Evolutionary conservation across 2,113 vertebrate genomes (phyloP).

Genomic region (Silurus meridionalis): DNA sequence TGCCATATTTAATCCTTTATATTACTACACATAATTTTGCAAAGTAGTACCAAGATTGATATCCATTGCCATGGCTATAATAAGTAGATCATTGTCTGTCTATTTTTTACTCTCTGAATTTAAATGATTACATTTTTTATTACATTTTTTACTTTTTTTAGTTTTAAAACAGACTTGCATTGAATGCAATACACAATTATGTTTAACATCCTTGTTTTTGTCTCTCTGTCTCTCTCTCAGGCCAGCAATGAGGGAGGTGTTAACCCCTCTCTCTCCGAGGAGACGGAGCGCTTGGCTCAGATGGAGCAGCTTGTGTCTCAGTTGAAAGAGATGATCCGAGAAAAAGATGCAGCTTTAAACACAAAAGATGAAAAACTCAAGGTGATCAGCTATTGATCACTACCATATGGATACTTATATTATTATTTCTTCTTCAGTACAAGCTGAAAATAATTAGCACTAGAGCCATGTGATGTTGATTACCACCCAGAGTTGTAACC

Average conservation of each 20-base stretch:
- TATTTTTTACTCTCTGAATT: too few relatives aligned
- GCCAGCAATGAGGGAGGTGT: constrained; percentile 43
- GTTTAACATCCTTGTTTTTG: background rate
- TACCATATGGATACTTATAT: background rate
- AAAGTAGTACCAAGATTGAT: background rate
- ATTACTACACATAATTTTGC: background rate
- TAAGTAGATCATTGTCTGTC: too few relatives aligned
- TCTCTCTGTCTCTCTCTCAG: constrained; percentile 54
- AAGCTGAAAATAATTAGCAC: background rate
- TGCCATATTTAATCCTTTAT: background rate
- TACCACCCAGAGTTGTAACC: background rate
- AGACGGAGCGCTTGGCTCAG: constrained; percentile 77
- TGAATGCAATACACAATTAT: background rate
- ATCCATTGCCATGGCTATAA: background rate
- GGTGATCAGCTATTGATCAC: constrained; percentile 62
- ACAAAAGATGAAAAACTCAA: constrained; percentile 82
- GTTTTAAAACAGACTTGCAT: background rate
- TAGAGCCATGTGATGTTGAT: too few relatives aligned
- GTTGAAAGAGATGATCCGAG: constrained; percentile 84
- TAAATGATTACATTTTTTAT: too few relatives aligned
- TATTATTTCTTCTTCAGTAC: too few relatives aligned
- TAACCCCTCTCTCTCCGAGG: constrained; percentile 64
- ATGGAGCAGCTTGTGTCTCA: constrained; percentile 82
- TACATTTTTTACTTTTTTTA: background rate
- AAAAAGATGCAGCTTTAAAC: constrained; percentile 79